Evolutionary conservation across 1,140 invertebrate genomes (phyloP).

Genomic region (Drosophila kurseongensis): DNA sequence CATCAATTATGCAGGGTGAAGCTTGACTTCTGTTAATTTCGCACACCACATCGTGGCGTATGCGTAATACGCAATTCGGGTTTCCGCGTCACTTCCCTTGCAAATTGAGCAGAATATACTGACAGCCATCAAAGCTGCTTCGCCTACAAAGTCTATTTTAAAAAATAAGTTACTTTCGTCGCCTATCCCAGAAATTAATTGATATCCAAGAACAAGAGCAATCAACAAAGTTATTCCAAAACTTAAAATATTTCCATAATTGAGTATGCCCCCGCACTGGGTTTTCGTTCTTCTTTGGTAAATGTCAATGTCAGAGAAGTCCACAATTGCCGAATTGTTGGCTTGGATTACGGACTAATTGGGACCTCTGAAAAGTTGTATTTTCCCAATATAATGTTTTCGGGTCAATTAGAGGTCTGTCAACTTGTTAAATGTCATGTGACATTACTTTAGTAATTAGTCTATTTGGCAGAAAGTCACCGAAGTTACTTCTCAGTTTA

Average conservation of each 20-base stretch:
- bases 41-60: slow-evolving; percentile 37
- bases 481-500: neutral
- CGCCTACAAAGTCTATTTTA: neutral
- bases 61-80: slow-evolving; percentile 30
- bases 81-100: neutral
- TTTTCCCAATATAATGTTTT: neutral
- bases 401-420: slow-evolving; percentile 6
- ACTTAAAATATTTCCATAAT: slow-evolving; percentile 27
- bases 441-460: slow-evolving; percentile 5
- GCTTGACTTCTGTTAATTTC: slow-evolving; percentile 42
- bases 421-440: neutral
- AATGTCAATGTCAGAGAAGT: slow-evolving; percentile 5
- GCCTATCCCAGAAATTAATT: slow-evolving; percentile 23
- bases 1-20: slow-evolving; percentile 59
- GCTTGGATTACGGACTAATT: slow-evolving; percentile 17
- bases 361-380: neutral
- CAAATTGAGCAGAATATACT: slow-evolving; percentile 10
- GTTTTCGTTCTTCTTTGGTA: slow-evolving; percentile 14
- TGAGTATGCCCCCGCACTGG: slow-evolving; percentile 2
- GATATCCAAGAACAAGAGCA: slow-evolving; percentile 30
- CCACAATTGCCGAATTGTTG: slow-evolving; percentile 21
- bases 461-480: neutral
- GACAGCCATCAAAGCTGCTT: neutral
- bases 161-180: slow-evolving; percentile 12
- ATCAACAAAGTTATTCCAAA: slow-evolving; percentile 19